phyloP scores from a whole-genome alignment of 2,797 vertebrate species.

The Heteromormyrus szaboi region DNA sequence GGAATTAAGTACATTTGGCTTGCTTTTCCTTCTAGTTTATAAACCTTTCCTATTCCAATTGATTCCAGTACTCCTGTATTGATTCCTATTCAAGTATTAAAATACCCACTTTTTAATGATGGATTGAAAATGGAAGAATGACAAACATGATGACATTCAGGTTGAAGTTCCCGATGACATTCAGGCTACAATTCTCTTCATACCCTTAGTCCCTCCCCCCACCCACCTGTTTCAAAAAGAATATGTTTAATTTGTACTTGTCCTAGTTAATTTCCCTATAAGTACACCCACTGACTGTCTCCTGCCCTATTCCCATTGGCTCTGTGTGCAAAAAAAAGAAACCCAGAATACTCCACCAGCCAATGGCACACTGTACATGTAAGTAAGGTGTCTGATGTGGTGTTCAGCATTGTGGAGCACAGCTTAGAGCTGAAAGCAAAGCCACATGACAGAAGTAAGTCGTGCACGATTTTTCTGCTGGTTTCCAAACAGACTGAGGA shows the following conservation, averaged over 20 bases:
- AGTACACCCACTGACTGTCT: neutral
- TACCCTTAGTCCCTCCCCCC: neutral
- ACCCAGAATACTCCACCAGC: neutral
- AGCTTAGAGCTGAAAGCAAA: neutral
- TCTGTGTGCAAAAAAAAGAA: neutral
- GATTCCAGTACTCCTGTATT: neutral
- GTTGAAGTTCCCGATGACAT: neutral
- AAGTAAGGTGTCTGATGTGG: neutral
- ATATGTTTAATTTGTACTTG: neutral
- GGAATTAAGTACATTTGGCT: neutral
- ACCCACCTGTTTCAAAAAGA: neutral
- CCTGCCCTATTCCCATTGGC: neutral
- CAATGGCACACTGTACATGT: neutral
- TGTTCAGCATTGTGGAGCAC: neutral
- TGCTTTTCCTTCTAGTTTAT: neutral
- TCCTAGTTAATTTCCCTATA: conserved; percentile 2
- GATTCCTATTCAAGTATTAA: neutral
- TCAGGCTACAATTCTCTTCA: neutral
- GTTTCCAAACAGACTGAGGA: neutral
- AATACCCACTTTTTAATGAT: neutral
- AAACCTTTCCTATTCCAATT: neutral
- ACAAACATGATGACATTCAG: neutral
- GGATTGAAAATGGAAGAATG: neutral
- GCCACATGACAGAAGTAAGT: neutral
- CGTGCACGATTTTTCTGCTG: neutral